A percentile compares a stretch with the other conserved stretches of the same genome.
These are phyloP conservation scores for Urophycis tenuis DNA, from an alignment of 2,797 vertebrate species.

Conservation along the genomic window DNA sequence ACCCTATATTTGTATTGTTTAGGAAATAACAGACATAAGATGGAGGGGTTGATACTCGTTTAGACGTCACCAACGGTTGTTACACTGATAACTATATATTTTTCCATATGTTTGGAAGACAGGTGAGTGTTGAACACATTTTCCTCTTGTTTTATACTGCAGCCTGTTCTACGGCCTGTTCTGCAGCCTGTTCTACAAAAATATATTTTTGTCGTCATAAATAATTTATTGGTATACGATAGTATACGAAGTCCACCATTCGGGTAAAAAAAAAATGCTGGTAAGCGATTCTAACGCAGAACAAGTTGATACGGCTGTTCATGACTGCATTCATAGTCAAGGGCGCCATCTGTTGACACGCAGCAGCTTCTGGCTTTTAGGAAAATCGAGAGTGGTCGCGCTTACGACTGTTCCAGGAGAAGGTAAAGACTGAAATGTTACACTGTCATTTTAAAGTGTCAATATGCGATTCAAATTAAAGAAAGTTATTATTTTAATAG, in stretches of 20 bases:
- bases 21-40: slow-evolving; percentile 5
- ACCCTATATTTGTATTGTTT: slow-evolving; percentile 15
- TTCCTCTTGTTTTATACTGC: not conserved
- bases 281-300: not conserved
- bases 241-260: not conserved
- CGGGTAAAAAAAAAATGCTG: not conserved
- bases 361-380: not conserved
- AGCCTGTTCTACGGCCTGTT: too few species aligned
- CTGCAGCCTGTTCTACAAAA: not conserved
- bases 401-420: not conserved
- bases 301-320: not conserved
- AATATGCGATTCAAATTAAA: not conserved
- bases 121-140: not conserved
- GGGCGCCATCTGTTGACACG: not conserved
- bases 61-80: not conserved
- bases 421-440: not conserved
- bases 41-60: slow-evolving; percentile 3
- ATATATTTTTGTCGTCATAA: not conserved
- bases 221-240: not conserved
- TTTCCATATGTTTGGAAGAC: not conserved
- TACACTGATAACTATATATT: not conserved
- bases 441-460: not conserved
- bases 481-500: not conserved
- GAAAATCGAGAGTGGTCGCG: not conserved
- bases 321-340: not conserved